Conservation (phyloP, 2,113 vertebrate genomes). For the Pachycephala philippinensis region DNA sequence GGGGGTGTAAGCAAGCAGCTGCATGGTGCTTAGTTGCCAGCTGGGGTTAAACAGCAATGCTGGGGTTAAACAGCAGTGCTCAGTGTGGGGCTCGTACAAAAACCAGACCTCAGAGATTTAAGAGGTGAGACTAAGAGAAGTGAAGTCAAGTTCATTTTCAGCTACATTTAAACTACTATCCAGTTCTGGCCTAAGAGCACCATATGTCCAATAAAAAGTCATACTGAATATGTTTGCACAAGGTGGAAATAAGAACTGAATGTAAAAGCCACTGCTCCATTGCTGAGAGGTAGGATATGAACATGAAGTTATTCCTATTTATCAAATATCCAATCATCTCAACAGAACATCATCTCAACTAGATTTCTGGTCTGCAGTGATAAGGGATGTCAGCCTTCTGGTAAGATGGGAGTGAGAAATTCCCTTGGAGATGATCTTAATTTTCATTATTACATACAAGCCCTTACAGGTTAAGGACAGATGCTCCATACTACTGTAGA, state of each 20-base stretch:
- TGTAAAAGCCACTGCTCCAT: neutral
- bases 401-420: neutral
- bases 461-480: neutral
- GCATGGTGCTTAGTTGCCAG: neutral
- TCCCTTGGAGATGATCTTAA: neutral
- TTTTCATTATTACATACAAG: neutral
- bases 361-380: neutral
- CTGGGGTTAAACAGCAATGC: neutral
- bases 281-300: neutral
- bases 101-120: neutral
- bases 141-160: neutral
- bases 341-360: neutral
- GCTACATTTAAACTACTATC: neutral
- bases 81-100: accelerated
- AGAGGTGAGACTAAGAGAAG: neutral
- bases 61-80: neutral
- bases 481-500: neutral
- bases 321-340: neutral
- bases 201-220: neutral
- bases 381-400: neutral
- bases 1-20: neutral
- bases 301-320: neutral
- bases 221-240: neutral
- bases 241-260: neutral
- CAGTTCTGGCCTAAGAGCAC: neutral